These are phyloP conservation scores for Rhizoglyphus robini DNA, from an alignment of 1,140 invertebrate genomes.

Conservation along the genomic window DNA sequence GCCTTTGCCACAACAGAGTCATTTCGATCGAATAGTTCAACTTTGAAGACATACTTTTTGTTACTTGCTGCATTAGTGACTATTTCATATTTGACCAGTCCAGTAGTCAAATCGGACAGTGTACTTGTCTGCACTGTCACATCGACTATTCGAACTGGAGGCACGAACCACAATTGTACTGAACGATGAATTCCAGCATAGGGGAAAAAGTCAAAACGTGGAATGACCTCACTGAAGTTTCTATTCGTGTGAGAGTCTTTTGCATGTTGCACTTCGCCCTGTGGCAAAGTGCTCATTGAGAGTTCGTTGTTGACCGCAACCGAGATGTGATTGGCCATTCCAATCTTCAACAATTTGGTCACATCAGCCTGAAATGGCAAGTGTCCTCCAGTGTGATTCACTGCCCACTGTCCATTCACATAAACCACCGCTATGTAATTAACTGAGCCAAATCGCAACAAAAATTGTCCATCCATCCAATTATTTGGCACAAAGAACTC, in stretches of 20 bases:
- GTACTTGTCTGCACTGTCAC: slow-evolving; percentile 61
- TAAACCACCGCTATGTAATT: slow-evolving; percentile 81
- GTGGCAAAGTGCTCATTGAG: slow-evolving; percentile 62
- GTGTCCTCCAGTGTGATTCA: slow-evolving; percentile 82
- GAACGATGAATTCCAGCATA: slow-evolving; percentile 90
- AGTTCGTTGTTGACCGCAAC: slow-evolving; percentile 90
- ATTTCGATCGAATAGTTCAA: slow-evolving; percentile 36
- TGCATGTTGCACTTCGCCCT: slow-evolving; percentile 43
- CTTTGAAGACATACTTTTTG: neutral
- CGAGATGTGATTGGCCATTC: slow-evolving; percentile 62
- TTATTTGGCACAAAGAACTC: slow-evolving; percentile 55
- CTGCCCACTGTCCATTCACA: slow-evolving; percentile 64
- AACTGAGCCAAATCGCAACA: slow-evolving; percentile 71
- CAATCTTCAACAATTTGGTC: slow-evolving; percentile 31
- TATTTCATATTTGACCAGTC: no score
- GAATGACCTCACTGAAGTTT: slow-evolving; percentile 54
- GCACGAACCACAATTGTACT: slow-evolving; percentile 78
- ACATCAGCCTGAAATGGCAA: slow-evolving; percentile 82
- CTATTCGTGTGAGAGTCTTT: slow-evolving; percentile 32
- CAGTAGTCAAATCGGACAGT: no score
- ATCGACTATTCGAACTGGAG: slow-evolving; percentile 63
- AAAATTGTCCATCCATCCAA: slow-evolving; percentile 51
- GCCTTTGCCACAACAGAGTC: slow-evolving; percentile 33
- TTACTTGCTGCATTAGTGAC: no score
- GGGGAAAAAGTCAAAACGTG: slow-evolving; percentile 93